A percentile compares a stretch with the other conserved stretches of the same genome.
Conservation (phyloP, 2,888 invertebrate genomes). For the Noctua janthe region DNA sequence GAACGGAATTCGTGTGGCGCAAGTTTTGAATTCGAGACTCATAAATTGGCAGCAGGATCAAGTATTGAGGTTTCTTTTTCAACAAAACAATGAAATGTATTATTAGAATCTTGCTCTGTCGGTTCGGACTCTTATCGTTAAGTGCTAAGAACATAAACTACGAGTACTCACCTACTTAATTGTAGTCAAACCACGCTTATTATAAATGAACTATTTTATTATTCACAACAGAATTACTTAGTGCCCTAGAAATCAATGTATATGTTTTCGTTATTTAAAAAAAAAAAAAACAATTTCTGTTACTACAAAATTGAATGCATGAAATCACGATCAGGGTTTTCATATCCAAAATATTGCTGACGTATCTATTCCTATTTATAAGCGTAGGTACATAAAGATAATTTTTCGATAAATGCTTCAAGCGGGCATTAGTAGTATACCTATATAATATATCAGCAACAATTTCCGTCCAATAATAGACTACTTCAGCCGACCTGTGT, state of each 20-base stretch:
- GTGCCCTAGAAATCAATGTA: not conserved
- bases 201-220: not conserved
- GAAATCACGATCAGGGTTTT: not conserved
- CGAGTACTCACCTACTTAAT: not conserved
- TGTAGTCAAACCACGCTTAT: not conserved
- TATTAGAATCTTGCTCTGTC: not conserved
- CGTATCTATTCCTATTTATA: conserved; percentile 4
- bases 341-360: not conserved
- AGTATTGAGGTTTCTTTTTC: not conserved
- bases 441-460: conserved; percentile 8
- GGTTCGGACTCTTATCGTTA: not conserved
- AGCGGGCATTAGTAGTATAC: conserved; percentile 33
- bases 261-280: too few species aligned
- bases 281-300: not conserved
- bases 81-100: not conserved
- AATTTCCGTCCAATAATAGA: conserved; percentile 11
- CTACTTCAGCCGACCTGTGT: conserved; percentile 10
- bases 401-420: conserved; percentile 28
- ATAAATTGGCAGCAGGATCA: not conserved
- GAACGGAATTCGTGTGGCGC: conserved; percentile 11
- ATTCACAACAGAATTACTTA: not conserved
- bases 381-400: conserved; percentile 12
- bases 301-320: not conserved
- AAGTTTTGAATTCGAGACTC: not conserved
- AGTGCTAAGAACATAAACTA: not conserved